A percentile compares a stretch with the other conserved stretches of the same genome.
Evolutionary conservation across 2,113 vertebrate genomes (phyloP).

Genomic region (Hepsetus odoe): DNA sequence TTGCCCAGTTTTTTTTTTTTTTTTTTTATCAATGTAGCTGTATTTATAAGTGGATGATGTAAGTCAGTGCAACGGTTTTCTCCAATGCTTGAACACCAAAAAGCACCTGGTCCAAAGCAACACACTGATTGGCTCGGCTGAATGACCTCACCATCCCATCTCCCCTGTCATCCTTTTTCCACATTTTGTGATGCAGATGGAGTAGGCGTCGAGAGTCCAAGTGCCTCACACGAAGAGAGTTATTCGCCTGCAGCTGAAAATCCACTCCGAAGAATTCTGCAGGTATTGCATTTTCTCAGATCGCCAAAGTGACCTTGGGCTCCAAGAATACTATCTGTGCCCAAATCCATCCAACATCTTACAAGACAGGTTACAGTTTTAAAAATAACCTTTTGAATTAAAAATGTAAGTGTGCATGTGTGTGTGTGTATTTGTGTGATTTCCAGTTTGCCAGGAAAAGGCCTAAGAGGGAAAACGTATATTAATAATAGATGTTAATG

Average conservation of each 20-base stretch:
- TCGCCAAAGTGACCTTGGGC: conserved; percentile 56
- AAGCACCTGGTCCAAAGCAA: background rate
- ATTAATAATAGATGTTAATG: conserved; percentile 35
- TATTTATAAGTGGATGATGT: conserved; percentile 2
- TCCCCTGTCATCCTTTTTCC: conserved; percentile 30
- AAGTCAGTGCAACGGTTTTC: conserved; percentile 10
- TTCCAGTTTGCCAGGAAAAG: conserved; percentile 13
- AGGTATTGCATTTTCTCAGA: conserved; percentile 68
- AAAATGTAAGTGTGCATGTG: background rate
- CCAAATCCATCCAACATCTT: conserved; percentile 36
- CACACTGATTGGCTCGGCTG: conserved; percentile 10
- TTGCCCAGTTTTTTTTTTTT: background rate
- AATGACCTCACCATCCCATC: conserved; percentile 32
- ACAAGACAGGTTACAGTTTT: conserved; percentile 15
- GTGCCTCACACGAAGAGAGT: conserved; percentile 68
- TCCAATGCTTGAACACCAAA: background rate
- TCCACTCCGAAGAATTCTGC: conserved; percentile 80
- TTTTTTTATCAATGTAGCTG: background rate
- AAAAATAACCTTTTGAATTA: background rate
- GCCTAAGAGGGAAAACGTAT: conserved; percentile 1
- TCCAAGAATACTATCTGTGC: conserved; percentile 44
- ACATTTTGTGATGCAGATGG: conserved; percentile 71
- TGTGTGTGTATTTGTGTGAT: background rate
- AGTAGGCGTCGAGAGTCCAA: conserved; percentile 69
- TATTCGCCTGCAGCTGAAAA: conserved; percentile 78